Evolutionary conservation across 2,113 vertebrate genomes (phyloP), one percentile per base, ranked within the genome.

Genomic region (Gopherus flavomarginatus): DNA sequence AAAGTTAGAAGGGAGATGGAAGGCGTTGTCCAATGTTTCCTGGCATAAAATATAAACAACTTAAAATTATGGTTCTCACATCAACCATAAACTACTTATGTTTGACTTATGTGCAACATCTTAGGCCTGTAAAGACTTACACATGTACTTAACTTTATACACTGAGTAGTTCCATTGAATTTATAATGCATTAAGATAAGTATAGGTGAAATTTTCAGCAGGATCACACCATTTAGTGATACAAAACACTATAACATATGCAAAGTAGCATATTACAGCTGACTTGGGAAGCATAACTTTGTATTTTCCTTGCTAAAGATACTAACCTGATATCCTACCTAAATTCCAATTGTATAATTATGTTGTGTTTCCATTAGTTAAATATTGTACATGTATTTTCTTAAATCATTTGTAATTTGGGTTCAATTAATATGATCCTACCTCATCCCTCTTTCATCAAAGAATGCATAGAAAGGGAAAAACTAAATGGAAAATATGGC

Each of bases 221-320:
- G 26, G 5, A n/a, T 1, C 3, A 1, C 5, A 31, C 16, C 11
- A 1, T n/a, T 26, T 27, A 89, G 0, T 0, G 0, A 35, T 56
- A 81, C 12, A 47, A 90, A 27, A 1, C 11, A 49, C 10, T 47
- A 69, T 17, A 54, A 54, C 11, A 21, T 54, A 16, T 26, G 21
- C 21, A 50, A 54, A 11, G 8, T 14, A 31, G 10, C 11, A 62
- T 31, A 14, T 31, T 62, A 13, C 35, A 24, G 21, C 35, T 81
- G n/a, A n/a, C 5, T 24, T 26, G 80, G 35, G 31, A n/a, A 6
- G 0, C 35, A 0, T 9, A 27, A 11, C 14, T 78, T 89, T 3
- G 0, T 2, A 0, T 26, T 83, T 86, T 57, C 54, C 42, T 87
- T 81, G 31, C 14, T 65, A 65, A 65, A 65, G 62, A 16, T 65